These are phyloP conservation scores for Oxygymnocypris stewartii DNA, from an alignment of 2,113 vertebrate genomes.

Conservation along the genomic window DNA sequence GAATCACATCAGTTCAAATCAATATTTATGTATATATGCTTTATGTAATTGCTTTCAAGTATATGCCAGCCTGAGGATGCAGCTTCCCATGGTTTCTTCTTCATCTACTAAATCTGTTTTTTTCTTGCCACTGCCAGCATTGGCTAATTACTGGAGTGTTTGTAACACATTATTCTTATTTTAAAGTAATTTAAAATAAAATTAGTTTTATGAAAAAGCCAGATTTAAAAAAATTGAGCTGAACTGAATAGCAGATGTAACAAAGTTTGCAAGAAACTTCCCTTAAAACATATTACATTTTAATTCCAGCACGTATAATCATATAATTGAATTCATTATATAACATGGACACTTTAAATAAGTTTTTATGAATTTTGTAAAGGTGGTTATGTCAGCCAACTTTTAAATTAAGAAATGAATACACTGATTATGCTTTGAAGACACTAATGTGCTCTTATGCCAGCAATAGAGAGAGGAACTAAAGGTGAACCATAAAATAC, in stretches of 20 bases:
- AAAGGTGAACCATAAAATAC: slow-evolving; percentile 16
- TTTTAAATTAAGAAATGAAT: slow-evolving; percentile 5
- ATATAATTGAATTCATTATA: neutral
- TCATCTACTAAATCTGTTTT: neutral
- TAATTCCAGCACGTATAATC: neutral
- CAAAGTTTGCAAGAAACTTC: neutral
- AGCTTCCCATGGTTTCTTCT: neutral
- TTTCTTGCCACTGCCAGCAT: neutral
- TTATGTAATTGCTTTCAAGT: neutral
- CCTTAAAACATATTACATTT: neutral
- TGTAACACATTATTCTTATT: neutral
- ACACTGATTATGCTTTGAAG: neutral
- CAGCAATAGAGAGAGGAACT: neutral
- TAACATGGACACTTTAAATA: neutral
- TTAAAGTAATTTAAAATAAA: neutral
- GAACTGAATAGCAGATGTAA: neutral
- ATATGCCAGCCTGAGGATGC: neutral
- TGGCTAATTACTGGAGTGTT: neutral
- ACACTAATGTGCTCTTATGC: slow-evolving; percentile 1
- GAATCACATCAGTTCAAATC: neutral
- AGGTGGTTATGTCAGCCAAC: slow-evolving; percentile 21
- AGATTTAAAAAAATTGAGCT: neutral
- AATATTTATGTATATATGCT: neutral
- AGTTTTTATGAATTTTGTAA: slow-evolving; percentile 7
- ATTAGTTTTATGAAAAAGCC: neutral